These are phyloP conservation scores for Ataeniobius toweri DNA, from an alignment of 2,797 vertebrate genomes.

Conservation along the genomic window DNA sequence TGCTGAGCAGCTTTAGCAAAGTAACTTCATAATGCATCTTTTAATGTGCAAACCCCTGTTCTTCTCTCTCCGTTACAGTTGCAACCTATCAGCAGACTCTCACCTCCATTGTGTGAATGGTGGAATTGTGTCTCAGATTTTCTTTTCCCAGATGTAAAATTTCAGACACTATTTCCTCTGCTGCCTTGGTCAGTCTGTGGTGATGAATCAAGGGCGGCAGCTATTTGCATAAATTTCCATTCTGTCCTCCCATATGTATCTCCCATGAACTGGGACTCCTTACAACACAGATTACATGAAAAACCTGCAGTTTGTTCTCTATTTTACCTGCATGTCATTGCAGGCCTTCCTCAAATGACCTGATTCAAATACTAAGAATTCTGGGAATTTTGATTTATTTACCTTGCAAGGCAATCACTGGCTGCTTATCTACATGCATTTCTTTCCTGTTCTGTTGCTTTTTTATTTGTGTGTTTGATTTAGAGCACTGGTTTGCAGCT, in stretches of 20 bases:
- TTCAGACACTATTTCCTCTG: constrained; percentile 33
- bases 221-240: constrained; percentile 43
- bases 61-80: not conserved
- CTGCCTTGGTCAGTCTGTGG: constrained; percentile 21
- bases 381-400: constrained; percentile 1
- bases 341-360: not conserved
- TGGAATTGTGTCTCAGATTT: constrained; percentile 14
- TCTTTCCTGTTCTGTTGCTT: not conserved
- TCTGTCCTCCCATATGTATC: constrained; percentile 22
- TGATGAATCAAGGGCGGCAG: constrained; percentile 32
- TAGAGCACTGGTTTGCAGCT: not conserved
- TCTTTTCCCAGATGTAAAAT: constrained; percentile 32
- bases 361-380: not conserved
- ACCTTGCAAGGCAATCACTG: constrained; percentile 4
- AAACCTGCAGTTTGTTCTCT: not conserved
- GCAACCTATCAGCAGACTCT: not conserved
- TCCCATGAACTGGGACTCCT: constrained; percentile 13
- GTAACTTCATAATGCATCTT: constrained; percentile 26
- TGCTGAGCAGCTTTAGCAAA: constrained; percentile 15
- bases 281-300: constrained; percentile 20
- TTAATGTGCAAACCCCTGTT: constrained; percentile 9
- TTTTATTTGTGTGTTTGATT: not conserved
- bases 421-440: not conserved
- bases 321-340: constrained; percentile 2
- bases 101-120: constrained; percentile 3